A percentile compares a stretch with the other conserved stretches of the same genome.
These are phyloP conservation scores for Agonopterix subpropinquella DNA, from an alignment of 2,888 invertebrate species.

Conservation along the genomic window DNA sequence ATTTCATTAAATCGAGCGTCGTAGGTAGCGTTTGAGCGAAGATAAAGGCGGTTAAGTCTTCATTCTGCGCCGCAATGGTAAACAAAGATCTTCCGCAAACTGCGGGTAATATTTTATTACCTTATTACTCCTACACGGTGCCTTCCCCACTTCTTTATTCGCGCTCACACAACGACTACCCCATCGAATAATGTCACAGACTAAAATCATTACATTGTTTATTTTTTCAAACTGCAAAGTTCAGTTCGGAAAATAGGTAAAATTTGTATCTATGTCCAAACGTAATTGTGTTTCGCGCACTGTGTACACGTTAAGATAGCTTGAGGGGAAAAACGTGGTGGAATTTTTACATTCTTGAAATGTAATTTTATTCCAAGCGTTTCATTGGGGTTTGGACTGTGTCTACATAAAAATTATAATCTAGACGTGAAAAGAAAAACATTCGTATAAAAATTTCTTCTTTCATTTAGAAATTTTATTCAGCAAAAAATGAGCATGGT, in stretches of 20 bases:
- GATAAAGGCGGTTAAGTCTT: conserved; percentile 9
- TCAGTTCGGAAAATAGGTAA: too few species aligned
- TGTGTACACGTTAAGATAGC: not conserved
- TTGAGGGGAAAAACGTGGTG: conserved; percentile 3
- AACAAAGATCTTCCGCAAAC: conserved; percentile 13
- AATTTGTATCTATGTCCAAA: not conserved
- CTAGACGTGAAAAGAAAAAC: too few species aligned
- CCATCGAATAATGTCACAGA: not conserved
- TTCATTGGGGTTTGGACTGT: conserved; percentile 2
- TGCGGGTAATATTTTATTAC: conserved; percentile 15
- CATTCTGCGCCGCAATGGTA: conserved; percentile 11
- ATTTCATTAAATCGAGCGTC: conserved; percentile 7
- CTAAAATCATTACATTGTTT: not conserved
- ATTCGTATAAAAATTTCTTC: too few species aligned
- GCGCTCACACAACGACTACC: not conserved
- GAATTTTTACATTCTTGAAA: conserved; percentile 4
- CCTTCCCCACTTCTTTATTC: not conserved
- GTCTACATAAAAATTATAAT: not conserved
- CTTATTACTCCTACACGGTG: conserved; percentile 10
- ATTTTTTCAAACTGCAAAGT: too few species aligned
- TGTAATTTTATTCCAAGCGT: conserved; percentile 6
- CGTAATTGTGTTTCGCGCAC: not conserved
- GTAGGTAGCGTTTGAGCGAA: not conserved
- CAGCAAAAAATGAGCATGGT: too few species aligned
- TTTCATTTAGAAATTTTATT: too few species aligned